These are phyloP conservation scores for Caranx ignobilis DNA, from an alignment of 2,113 vertebrate species.

Conservation along the genomic window DNA sequence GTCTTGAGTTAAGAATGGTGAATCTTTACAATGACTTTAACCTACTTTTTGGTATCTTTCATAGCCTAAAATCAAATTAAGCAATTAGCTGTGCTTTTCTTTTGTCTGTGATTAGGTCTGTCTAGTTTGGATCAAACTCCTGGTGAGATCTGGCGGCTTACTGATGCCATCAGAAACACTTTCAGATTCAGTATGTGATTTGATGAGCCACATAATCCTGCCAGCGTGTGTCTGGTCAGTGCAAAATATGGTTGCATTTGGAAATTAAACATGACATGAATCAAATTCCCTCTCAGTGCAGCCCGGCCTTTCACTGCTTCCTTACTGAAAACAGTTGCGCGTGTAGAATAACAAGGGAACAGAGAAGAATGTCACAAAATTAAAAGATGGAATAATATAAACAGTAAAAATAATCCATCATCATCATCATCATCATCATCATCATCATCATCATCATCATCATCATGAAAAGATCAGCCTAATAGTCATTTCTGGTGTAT, in stretches of 20 bases:
- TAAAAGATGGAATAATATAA: not conserved
- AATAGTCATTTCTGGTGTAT: not conserved
- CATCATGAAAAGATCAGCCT: not conserved
- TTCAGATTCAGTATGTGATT: not conserved
- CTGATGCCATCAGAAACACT: conserved; percentile 5
- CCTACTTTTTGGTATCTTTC: not conserved
- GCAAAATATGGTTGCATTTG: conserved; percentile 6
- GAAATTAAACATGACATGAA: conserved; percentile 17
- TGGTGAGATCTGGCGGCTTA: not conserved
- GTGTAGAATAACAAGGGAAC: not conserved
- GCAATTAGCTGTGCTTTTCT: not conserved
- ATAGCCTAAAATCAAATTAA: not conserved
- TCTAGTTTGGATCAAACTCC: conserved; percentile 6
- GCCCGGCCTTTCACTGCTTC: not conserved
- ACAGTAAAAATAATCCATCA: not conserved
- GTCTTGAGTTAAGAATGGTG: not conserved
- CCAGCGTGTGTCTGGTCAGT: not conserved
- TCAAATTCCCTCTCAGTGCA: conserved; percentile 1
- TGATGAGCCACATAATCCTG: not conserved
- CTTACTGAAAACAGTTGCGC: not conserved
- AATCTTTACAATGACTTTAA: not conserved
- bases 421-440: not conserved
- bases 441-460: no score
- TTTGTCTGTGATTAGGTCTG: not conserved
- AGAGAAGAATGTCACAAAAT: not conserved